Percentiles rank a stretch among this genome's conserved stretches.
Evolutionary conservation across 2,888 invertebrate species (phyloP).

Genomic region (Caenorhabditis auriculariae): DNA sequence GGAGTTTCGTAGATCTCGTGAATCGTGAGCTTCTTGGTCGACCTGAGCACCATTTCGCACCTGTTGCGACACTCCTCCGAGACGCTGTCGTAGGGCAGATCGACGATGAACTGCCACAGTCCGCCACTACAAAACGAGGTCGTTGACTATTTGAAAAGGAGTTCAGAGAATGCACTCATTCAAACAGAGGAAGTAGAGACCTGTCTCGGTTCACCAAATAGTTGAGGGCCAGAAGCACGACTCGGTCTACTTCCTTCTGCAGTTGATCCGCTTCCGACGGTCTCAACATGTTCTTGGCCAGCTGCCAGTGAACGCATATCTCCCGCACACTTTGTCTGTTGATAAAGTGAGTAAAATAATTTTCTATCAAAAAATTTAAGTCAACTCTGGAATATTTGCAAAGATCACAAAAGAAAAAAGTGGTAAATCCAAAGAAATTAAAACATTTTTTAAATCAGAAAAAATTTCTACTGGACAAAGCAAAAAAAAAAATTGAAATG

Average conservation of each 20-base stretch:
- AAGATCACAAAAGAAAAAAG: background rate
- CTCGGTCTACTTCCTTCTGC: slow-evolving; percentile 57
- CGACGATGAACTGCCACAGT: slow-evolving; percentile 61
- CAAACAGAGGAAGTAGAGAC: slow-evolving; percentile 8
- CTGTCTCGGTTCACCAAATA: slow-evolving; percentile 48
- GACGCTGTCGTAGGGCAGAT: slow-evolving; percentile 53
- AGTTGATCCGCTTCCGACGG: slow-evolving; percentile 28
- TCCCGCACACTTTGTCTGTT: slow-evolving; percentile 52
- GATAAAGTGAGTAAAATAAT: background rate
- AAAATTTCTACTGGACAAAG: no score
- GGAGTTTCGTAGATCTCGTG: slow-evolving; percentile 36
- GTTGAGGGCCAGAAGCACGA: slow-evolving; percentile 50
- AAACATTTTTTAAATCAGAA: no score
- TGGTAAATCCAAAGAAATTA: no score
- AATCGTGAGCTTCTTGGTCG: slow-evolving; percentile 18
- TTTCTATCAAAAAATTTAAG: slow-evolving; percentile 3
- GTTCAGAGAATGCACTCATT: background rate
- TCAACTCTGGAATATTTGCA: background rate
- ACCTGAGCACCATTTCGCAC: slow-evolving; percentile 50
- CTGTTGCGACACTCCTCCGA: slow-evolving; percentile 54
- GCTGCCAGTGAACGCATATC: slow-evolving; percentile 51
- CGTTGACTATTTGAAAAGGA: no score
- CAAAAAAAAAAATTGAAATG: slow-evolving; percentile 1
- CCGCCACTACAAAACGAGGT: slow-evolving; percentile 47
- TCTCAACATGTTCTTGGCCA: slow-evolving; percentile 23